phyloP scores from a whole-genome alignment of 2,113 vertebrate genomes.

The Grallaria varia region DNA sequence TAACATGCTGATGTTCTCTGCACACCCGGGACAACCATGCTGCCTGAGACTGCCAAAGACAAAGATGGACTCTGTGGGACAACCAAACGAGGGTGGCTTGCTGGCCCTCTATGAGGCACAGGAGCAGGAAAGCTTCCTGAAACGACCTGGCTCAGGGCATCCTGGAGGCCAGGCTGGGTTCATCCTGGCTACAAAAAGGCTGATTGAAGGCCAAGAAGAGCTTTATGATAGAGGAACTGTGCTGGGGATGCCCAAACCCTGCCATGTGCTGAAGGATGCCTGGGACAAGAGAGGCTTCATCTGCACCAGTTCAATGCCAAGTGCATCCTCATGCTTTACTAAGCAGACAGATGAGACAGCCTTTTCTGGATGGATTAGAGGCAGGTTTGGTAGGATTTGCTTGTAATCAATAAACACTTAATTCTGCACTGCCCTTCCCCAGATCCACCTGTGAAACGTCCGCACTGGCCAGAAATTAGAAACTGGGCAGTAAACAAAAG shows the following conservation, averaged over 20 bases:
- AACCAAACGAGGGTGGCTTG: rapidly evolving
- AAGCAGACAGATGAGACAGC: background rate
- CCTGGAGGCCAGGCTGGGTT: background rate
- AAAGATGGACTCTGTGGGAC: background rate
- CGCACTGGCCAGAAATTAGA: background rate
- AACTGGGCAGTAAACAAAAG: slow-evolving; percentile 33
- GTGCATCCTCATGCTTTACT: background rate
- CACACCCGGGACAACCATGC: background rate
- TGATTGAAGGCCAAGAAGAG: background rate
- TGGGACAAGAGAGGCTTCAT: background rate
- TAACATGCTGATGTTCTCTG: background rate
- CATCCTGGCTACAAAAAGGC: background rate
- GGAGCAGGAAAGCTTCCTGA: background rate
- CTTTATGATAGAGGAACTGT: background rate
- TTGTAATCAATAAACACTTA: slow-evolving; percentile 13
- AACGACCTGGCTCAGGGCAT: background rate
- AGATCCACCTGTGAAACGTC: background rate
- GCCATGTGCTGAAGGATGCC: background rate
- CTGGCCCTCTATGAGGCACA: background rate
- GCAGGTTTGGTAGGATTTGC: background rate
- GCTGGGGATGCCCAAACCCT: background rate
- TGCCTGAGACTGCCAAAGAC: background rate
- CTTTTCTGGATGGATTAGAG: slow-evolving; percentile 17
- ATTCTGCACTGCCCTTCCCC: slow-evolving; percentile 1
- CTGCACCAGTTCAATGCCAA: background rate